phyloP scores from a whole-genome alignment of 2,888 invertebrate genomes.

The Choristoneura rosaceana region DNA sequence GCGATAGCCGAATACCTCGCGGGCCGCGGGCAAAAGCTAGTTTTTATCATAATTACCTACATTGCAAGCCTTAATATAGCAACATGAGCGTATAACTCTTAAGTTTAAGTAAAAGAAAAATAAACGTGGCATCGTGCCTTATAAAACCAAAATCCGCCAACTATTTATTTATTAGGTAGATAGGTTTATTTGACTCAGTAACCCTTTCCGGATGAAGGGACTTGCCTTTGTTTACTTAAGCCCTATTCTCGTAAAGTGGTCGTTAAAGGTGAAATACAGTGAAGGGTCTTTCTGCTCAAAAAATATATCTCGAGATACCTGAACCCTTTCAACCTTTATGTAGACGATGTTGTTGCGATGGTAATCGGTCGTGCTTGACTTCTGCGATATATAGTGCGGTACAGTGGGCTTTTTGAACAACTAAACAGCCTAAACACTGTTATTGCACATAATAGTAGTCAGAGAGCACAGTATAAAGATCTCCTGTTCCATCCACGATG shows the following conservation, averaged over 20 bases:
- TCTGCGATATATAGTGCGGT: too few species aligned
- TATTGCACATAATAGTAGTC: too few species aligned
- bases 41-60: not conserved
- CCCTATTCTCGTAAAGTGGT: constrained; percentile 29
- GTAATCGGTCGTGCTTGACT: not conserved
- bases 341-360: not conserved
- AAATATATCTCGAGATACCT: constrained; percentile 1
- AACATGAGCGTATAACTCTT: too few species aligned
- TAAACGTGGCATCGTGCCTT: not conserved
- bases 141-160: constrained; percentile 1
- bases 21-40: too few species aligned
- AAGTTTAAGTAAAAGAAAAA: too few species aligned
- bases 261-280: constrained; percentile 31
- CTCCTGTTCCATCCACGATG: too few species aligned
- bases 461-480: too few species aligned
- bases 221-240: constrained; percentile 29
- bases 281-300: constrained; percentile 17
- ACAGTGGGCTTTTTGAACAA: too few species aligned
- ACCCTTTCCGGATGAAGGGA: constrained; percentile 32
- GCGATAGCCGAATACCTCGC: too few species aligned
- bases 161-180: constrained; percentile 36
- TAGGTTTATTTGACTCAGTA: constrained; percentile 28
- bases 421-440: too few species aligned
- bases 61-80: not conserved
- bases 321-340: not conserved